A percentile compares a stretch with the other conserved stretches of the same genome.
These are phyloP conservation scores for Solenopsis fugax DNA, from an alignment of 1,140 invertebrate species.

Conservation along the genomic window DNA sequence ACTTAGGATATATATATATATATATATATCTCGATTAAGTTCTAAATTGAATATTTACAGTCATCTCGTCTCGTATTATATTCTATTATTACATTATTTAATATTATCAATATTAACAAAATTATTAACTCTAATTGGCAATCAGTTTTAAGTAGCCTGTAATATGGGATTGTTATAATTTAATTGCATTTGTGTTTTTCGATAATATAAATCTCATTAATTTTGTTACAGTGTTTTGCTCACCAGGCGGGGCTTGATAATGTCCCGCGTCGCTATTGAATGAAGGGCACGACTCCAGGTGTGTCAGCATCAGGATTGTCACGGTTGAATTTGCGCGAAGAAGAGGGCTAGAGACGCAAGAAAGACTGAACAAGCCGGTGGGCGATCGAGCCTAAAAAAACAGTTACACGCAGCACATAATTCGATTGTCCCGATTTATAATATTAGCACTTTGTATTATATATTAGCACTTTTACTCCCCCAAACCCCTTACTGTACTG, in stretches of 20 bases:
- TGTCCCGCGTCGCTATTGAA: conserved; percentile 89
- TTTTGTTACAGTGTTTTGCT: conserved; percentile 88
- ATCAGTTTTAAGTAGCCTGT: not conserved
- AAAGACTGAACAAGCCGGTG: conserved; percentile 82
- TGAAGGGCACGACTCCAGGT: conserved; percentile 77
- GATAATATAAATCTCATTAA: not conserved
- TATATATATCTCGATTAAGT: not conserved
- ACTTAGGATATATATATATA: no score
- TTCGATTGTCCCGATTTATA: conserved; percentile 70
- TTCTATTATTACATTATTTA: not conserved
- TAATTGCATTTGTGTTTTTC: not conserved
- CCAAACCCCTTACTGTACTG: conserved; percentile 67
- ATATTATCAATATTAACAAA: not conserved
- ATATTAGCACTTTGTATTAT: conserved; percentile 75
- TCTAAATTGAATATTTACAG: not conserved
- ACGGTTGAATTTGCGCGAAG: conserved; percentile 60
- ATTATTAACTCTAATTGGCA: conserved; percentile 1
- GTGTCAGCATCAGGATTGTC: conserved; percentile 51
- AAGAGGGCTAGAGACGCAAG: conserved; percentile 69
- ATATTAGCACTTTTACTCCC: conserved; percentile 65
- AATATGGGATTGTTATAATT: not conserved
- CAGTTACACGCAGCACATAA: conserved; percentile 70
- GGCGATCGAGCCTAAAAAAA: conserved; percentile 76
- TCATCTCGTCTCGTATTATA: not conserved
- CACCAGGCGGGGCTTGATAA: conserved; percentile 89